Evolutionary conservation across 2,888 invertebrate genomes (phyloP), one percentile per base, ranked within the genome.

Genomic region (Scaptomyza flava): DNA sequence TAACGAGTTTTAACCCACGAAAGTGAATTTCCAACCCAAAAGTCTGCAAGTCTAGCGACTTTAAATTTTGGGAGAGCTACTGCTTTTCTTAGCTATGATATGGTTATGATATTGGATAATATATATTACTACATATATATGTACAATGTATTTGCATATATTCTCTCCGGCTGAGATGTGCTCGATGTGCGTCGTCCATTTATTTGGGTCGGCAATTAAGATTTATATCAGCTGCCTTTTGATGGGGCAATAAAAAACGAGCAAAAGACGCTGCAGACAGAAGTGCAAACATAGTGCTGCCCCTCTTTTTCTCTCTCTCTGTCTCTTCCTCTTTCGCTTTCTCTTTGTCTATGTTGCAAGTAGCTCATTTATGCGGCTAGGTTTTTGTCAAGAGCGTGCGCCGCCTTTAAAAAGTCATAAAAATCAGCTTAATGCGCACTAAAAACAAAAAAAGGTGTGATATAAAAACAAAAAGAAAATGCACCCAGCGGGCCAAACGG

Each of bases 161-260:
- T 9, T n/a, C 34, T 36, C 12, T 9, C 31, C 31, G 36, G 45
- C 56, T 66, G 78, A 60, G 77, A 70, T 80, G 64, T 77, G 73
- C 65, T 63, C 43, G 33, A 38, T n/a, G 31, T 36, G 38, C 57
- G 52, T 59, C 72, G 78, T 87, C 82, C 89, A 87, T 89, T 89
- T 89, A 89, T 89, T 89, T 89, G 88, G 90, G 89, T 81, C 88
- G 87, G 83, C 90, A 88, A 89, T 89, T 89, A 89, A 89, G 89
- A 89, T 89, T 81, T 79, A 73, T 87, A 89, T 89, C 89, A 71
- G 76, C 77, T 41, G 70, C 69, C 79, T 81, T 85, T 89, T 87
- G 89, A 89, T 82, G 88, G 80, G 86, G 83, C 88, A 74, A 86
- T 89, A 89, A 89, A 89, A 89, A 89, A 79, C 62, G 61, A 41